Base-by-base conservation (phyloP, 2,888 invertebrate genomes). In the Melanophora roralis region DNA sequence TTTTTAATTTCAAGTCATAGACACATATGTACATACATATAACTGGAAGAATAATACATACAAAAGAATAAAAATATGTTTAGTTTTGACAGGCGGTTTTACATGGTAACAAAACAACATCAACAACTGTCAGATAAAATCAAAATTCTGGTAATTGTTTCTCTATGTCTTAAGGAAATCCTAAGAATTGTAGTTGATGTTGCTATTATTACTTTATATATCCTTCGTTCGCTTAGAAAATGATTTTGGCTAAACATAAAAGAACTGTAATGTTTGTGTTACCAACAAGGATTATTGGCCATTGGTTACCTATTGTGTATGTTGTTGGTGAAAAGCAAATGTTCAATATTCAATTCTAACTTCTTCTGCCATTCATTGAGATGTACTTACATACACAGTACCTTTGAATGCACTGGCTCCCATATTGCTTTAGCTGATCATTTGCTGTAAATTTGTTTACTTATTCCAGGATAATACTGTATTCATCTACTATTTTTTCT, bases 1-100 rank as follows among this genome's bases (percentile, higher is more conserved):
- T 80, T 80, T 80, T 80, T 76, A 80, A 76, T 76, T 76, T 64
- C 67, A 73, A 80, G 80, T 80, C 80, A 80, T 57, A 68, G 53
- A 49, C 40, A 12, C n/a, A n/a, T n/a, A n/a, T n/a, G n/a, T n/a
- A n/a, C n/a, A n/a, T n/a, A n/a, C n/a, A n/a, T n/a, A n/a, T n/a
- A n/a, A n/a, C n/a, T 23, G 21, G 59, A 68, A 55, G 12, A 69
- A 38, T 51, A 38, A 65, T n/a, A 40, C 23, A 49, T 32, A 16
- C 0, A 55, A 64, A 23, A 14, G 43, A 12, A 45, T 12, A 60
- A 32, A 60, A 43, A 27, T 5, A 53, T 34, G 14, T 53, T 53
- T 34, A 72, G 82, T 81, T 81, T 82, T 81, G 78, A 81, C 81
- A 82, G 82, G 81, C 82, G 81, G 76, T 78, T 76, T 75, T 74